A percentile compares a stretch with the other conserved stretches of the same genome.
Evolutionary conservation across 2,888 invertebrate genomes (phyloP).

Genomic region (Carabus problematicus): DNA sequence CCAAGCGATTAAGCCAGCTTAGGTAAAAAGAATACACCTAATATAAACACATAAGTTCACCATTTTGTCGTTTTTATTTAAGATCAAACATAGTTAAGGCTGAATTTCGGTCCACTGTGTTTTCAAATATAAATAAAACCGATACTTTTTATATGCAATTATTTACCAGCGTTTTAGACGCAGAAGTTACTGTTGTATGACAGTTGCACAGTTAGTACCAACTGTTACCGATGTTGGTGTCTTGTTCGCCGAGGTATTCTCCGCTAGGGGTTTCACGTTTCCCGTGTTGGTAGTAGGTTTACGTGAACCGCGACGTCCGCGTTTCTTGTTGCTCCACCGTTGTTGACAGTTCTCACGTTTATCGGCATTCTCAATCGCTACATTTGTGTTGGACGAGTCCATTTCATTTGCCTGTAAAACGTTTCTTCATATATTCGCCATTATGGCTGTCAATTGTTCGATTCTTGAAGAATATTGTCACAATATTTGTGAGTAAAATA

Average conservation of each 20-base stretch:
- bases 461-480: too few relatives aligned
- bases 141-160: neutral
- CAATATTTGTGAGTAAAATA: too few relatives aligned
- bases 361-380: constrained; percentile 66
- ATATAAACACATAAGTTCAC: too few relatives aligned
- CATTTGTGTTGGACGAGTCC: constrained; percentile 60
- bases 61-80: too few relatives aligned
- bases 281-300: constrained; percentile 45
- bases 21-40: too few relatives aligned
- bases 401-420: constrained; percentile 57
- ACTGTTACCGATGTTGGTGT: constrained; percentile 7
- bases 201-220: constrained; percentile 26
- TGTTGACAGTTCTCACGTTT: constrained; percentile 65
- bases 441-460: too few relatives aligned
- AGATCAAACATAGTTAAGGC: too few relatives aligned
- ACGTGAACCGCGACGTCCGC: constrained; percentile 61
- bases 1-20: too few relatives aligned
- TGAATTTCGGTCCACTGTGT: too few relatives aligned
- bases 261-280: constrained; percentile 57
- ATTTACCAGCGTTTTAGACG: too few relatives aligned
- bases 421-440: too few relatives aligned
- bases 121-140: too few relatives aligned
- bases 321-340: constrained; percentile 50
- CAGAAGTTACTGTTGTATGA: constrained; percentile 16
- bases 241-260: constrained; percentile 46